Evolutionary conservation across 2,888 invertebrate genomes (phyloP), one percentile per base, ranked within the genome.

Genomic region (Zele albiditarsus): DNA sequence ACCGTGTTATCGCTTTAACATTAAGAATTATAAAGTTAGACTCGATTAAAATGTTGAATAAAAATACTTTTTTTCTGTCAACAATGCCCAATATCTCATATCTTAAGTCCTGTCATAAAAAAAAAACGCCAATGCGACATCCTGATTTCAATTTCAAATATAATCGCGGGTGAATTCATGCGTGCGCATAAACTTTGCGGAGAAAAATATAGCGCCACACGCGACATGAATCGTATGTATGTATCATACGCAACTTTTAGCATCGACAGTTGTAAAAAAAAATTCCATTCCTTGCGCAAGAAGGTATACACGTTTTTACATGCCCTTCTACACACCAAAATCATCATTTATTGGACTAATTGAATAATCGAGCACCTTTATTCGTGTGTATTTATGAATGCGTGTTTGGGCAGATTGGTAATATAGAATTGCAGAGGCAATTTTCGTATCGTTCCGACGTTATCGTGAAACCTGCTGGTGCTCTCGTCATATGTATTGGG

Each of bases 1-100:
- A 85, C 87, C 87, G 88, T 89, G 89, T 89, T 87, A 87, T 88
- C 87, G 89, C 87, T 89, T 88, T 71, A 88, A 88, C 86, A 86
- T 87, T 86, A 88, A 86, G 82, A 87, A 70, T 70, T 70, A 88
- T 88, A 88, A 88, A 80, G 71, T 87, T 85, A 79, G 82, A 86
- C 85, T 86, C 84, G 82, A 87, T 78, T 77, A 79, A 78, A 79
- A 71, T 74, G 58, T 73, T 66, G 1, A 27, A 14, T 82, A 84
- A 80, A 65, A 25, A 42, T 38, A 69, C 25, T 66, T 31, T 23
- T 28, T 68, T n/a, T 77, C 76, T 42, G 76, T 62, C n/a, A 78
- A 71, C 49, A 76, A 69, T n/a, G 75, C 74, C 27, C 75, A 77
- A 14, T 75, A 60, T 70, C 75, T 70, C 75, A 63, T 49, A 80